Conservation (phyloP, 30 jellyfish, hydroid and myxozoan genomes). For the Chrysaora quinquecirrha region DNA sequence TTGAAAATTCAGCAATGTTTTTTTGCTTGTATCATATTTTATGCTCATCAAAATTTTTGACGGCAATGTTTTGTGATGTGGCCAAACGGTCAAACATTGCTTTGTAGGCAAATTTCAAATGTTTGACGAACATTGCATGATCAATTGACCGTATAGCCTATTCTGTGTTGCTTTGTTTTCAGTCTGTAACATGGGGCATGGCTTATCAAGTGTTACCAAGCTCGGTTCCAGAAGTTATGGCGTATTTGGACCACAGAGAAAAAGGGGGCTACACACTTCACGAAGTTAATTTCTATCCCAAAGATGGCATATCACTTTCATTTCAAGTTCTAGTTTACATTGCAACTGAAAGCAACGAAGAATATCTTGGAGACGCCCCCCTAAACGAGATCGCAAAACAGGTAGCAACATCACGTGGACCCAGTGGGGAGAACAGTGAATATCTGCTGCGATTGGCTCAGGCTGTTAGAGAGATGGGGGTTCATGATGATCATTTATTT, state of each 20-base stretch:
- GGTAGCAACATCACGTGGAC: constrained; percentile 80
- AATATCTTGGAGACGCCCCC: constrained; percentile 88
- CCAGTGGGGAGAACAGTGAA: constrained; percentile 94
- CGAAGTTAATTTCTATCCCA: constrained; percentile 64
- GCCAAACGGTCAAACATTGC: no score
- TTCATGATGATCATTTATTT: constrained; percentile 71
- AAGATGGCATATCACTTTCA: constrained; percentile 9
- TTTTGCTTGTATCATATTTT: no score
- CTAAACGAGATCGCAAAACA: constrained; percentile 82
- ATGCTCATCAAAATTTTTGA: no score
- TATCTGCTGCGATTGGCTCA: constrained; percentile 69
- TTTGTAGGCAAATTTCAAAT: no score
- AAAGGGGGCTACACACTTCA: constrained; percentile 95
- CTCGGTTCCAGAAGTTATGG: constrained; percentile 79
- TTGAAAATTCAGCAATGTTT: no score
- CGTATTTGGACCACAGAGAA: constrained; percentile 85
- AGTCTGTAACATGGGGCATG: constrained; percentile 91
- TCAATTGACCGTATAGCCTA: no score
- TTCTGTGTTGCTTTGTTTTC: no score
- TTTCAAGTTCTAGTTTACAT: constrained; percentile 80
- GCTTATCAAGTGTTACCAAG: constrained; percentile 81
- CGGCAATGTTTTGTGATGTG: no score
- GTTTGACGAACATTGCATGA: no score
- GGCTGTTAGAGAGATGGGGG: constrained; percentile 70
- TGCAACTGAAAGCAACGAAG: constrained; percentile 76